Conservation (phyloP, 2,797 vertebrate genomes). For the Neopelma chrysocephalum region DNA sequence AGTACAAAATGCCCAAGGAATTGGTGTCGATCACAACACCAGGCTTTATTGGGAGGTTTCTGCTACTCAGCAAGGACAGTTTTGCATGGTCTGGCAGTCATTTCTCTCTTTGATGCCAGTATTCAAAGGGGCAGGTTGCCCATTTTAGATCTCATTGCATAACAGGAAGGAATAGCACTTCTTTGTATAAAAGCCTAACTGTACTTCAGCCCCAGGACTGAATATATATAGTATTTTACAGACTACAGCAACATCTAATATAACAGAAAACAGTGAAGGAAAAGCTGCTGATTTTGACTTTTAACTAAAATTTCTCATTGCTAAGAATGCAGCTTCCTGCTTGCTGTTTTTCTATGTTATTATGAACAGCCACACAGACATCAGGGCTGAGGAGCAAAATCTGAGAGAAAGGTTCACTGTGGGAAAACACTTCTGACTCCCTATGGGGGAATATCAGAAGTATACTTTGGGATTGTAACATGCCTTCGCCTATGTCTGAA, state of each 20-base stretch:
- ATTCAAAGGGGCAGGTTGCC: not conserved
- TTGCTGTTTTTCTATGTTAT: not conserved
- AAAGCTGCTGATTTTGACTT: not conserved
- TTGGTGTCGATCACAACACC: not conserved
- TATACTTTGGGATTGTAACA: not conserved
- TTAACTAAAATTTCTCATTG: not conserved
- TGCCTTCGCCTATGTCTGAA: not conserved
- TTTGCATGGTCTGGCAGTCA: not conserved
- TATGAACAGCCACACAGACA: not conserved
- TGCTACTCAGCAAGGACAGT: not conserved
- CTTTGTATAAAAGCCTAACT: not conserved
- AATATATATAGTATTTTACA: not conserved
- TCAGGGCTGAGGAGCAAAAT: not conserved
- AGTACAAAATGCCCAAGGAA: not conserved
- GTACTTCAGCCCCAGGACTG: not conserved
- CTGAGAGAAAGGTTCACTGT: not conserved
- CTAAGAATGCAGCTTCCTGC: not conserved
- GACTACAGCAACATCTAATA: not conserved
- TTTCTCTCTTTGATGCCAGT: not conserved
- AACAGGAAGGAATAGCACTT: not conserved
- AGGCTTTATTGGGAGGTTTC: not conserved
- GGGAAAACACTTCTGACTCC: rapidly evolving
- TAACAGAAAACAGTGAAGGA: not conserved
- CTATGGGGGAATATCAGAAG: not conserved
- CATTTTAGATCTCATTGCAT: not conserved